Percentiles rank a stretch among this genome's conserved stretches.
Conservation (phyloP, 2,797 vertebrate genomes). For the Allenopithecus nigroviridis region DNA sequence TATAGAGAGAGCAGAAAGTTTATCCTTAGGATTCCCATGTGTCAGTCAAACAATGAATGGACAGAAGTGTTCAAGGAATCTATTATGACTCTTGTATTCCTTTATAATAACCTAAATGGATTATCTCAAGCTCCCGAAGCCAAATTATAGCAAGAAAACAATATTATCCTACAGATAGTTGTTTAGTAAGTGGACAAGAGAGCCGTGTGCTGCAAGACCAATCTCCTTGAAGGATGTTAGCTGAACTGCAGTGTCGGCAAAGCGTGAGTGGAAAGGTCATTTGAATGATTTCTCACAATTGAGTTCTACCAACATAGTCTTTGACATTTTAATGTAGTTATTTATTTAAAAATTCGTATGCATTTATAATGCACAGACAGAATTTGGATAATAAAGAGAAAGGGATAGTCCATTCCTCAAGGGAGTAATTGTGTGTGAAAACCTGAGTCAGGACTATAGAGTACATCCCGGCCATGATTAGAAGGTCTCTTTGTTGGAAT, state of each 20-base stretch:
- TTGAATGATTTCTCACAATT: background rate
- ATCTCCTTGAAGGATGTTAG: background rate
- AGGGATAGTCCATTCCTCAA: background rate
- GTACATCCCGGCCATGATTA: too few relatives aligned
- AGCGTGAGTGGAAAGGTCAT: background rate
- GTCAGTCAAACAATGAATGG: background rate
- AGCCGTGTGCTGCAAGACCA: accelerated
- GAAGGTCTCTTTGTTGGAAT: background rate
- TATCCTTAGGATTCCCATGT: background rate
- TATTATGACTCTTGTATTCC: background rate
- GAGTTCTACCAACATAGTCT: background rate
- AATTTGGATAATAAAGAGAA: background rate
- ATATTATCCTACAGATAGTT: background rate
- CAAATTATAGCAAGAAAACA: background rate
- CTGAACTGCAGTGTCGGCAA: background rate
- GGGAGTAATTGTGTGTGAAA: background rate
- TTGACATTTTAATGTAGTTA: background rate
- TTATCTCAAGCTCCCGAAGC: background rate
- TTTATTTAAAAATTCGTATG: background rate
- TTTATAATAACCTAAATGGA: background rate
- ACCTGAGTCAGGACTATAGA: background rate
- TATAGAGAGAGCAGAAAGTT: background rate
- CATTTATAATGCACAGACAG: background rate
- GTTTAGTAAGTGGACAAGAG: background rate
- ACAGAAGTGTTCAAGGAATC: background rate